Base-by-base conservation (phyloP, 2,113 vertebrate species). In the Solea solea region DNA sequence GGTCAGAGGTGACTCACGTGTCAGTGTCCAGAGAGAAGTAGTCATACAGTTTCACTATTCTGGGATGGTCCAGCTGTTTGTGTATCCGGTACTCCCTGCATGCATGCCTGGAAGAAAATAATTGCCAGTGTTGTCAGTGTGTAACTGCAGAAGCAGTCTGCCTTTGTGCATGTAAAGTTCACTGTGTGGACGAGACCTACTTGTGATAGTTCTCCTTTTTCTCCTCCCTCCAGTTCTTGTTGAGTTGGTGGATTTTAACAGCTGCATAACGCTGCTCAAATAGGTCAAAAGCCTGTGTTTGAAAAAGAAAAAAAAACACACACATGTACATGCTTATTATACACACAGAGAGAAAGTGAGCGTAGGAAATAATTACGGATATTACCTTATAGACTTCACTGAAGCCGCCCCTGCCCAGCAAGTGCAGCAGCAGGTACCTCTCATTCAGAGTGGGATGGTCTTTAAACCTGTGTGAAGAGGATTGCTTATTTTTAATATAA, bases 191-290 rank as follows among this genome's bases (percentile, higher is more conserved):
- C 7, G 25, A 65, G 65, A 93, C 92, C 88, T 96, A 99, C 97
- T 99, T 99, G 93, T 99, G 97, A 84, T 99, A 99, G 89, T 99
- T 99, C 92, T 99, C 98, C 83, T 99, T 99, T 89, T 99, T 99
- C 92, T 99, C 98, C 83, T 99, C 98, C 82, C 98, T 96, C 98
- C 98, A 99, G 95, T 97, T 99, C 93, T 99, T 99, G 93, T 99
- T 99, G 86, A 99, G 96, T 82, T 99, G 98, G 88, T 99, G 98
- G 89, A 99, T 99, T 93, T 99, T 99, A 87, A 99, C 98, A 86
- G 98, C 98, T 81, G 97, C 96, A 0, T 99, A 99, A 84, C 98
- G 96, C 93, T 99, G 98, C 89, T 99, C 98, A 85, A 97, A 97
- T 84, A 99, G 94, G 94, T 99, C 98, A 94, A 99, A 99, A 71